Base-by-base conservation (phyloP, 92 coral and sea anemone genomes). In the Phymanthus crucifer region DNA sequence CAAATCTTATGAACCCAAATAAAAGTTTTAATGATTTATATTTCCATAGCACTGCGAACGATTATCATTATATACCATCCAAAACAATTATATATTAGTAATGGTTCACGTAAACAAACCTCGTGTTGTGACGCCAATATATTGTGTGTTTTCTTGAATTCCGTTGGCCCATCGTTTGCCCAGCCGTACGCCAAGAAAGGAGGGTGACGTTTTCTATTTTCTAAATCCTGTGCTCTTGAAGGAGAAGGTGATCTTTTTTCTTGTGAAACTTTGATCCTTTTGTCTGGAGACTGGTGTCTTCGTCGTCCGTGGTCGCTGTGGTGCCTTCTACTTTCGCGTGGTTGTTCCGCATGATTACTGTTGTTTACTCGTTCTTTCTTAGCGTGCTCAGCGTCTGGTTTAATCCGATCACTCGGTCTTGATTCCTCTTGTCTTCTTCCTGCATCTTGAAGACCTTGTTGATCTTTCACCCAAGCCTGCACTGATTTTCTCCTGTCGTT, bases 181-280 rank as follows among this genome's bases (percentile, higher is more conserved):
- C 93, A 93, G 69, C 99, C 99, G 77, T 96, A 96, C 18, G 96
- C 85, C 27, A 96, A 73, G 48, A 96, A 96, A 35, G 99, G 99
- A 13, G 86, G 93, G 32, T 72, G 89, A 40, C 40, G 40, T 64
- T 16, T 75, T 58, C 75, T 85, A 19, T 79, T 90, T 31, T 73
- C 78, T 14, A 68, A 16, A 38, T 52, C 65, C 34, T 77, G 78
- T 6, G 57, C 83, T 32, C 77, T 69, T 1, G 87, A 83, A 19
- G 81, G 50, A 18, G 91, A 88, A 27, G 43, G 70, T 6, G 85
- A 73, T 3, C 90, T 88, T 19, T 70, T 82, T 71, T 85, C 84
- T 18, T 52, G 38, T 31, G 74, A 75, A 46, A 69, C 71, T 83
- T 86, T 35, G 26, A 56, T 40, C 40, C 37, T 75, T 21, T 36